These are phyloP conservation scores for Amblyopsis rosae DNA, from an alignment of 2,113 vertebrate genomes.

Conservation along the genomic window DNA sequence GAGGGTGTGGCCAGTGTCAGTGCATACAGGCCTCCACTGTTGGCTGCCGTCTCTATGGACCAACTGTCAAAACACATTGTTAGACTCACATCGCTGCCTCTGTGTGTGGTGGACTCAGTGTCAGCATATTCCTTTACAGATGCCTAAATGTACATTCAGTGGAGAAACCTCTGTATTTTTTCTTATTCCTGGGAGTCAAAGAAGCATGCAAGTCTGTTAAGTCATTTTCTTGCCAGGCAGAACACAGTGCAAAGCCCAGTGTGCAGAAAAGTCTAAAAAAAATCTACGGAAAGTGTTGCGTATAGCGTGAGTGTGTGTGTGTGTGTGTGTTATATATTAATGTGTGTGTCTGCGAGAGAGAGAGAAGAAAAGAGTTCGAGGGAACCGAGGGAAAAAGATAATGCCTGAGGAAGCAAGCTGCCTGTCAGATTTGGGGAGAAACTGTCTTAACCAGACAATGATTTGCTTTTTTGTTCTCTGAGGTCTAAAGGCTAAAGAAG, in stretches of 20 bases:
- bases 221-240: slow-evolving; percentile 18
- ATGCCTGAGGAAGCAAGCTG: slow-evolving; percentile 54
- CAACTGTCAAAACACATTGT: slow-evolving; percentile 62
- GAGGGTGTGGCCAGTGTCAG: slow-evolving; percentile 21
- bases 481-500: slow-evolving; percentile 64
- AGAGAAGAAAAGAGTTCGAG: not conserved
- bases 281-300: slow-evolving; percentile 10
- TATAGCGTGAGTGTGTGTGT: slow-evolving; percentile 6
- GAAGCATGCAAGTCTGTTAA: slow-evolving; percentile 38
- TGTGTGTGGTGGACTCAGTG: not conserved
- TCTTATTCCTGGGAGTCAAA: slow-evolving; percentile 36
- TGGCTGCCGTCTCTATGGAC: slow-evolving; percentile 48
- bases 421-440: slow-evolving; percentile 59
- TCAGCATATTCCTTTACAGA: slow-evolving; percentile 10
- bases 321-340: not conserved
- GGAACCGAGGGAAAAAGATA: slow-evolving; percentile 11
- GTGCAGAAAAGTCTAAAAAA: slow-evolving; percentile 55
- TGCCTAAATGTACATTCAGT: slow-evolving; percentile 12
- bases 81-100: slow-evolving; percentile 60
- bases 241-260: slow-evolving; percentile 57
- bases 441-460: slow-evolving; percentile 61
- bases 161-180: slow-evolving; percentile 6
- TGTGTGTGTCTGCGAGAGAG: slow-evolving; percentile 19
- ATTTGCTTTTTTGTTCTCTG: slow-evolving; percentile 42
- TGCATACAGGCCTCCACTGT: slow-evolving; percentile 31